These are phyloP conservation scores for Melanogrammus aeglefinus DNA, from an alignment of 2,797 vertebrate species.

Conservation along the genomic window DNA sequence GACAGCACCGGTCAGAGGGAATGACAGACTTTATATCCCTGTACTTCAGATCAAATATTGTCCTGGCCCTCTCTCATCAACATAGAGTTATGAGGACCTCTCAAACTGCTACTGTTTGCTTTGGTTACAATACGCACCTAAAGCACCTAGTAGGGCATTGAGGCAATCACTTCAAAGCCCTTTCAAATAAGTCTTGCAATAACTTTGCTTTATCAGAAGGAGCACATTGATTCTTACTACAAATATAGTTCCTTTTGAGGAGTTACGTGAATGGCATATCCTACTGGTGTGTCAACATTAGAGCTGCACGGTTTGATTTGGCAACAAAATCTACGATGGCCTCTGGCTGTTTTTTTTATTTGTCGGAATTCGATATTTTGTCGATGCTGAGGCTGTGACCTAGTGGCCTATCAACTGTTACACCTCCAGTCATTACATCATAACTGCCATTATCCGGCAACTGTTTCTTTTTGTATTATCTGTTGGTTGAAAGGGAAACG, in stretches of 20 bases:
- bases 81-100: neutral
- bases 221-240: no score
- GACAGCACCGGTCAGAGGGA: neutral
- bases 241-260: neutral
- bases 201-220: no score
- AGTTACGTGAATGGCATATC: neutral
- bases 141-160: neutral
- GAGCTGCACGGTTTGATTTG: neutral
- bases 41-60: neutral
- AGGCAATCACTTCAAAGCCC: constrained; percentile 1
- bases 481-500: no score
- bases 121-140: neutral
- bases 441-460: neutral
- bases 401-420: neutral
- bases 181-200: neutral
- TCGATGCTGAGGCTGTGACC: neutral
- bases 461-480: no score
- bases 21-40: neutral
- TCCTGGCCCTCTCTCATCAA: neutral
- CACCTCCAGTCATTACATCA: neutral
- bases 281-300: neutral
- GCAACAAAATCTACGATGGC: neutral
- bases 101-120: neutral
- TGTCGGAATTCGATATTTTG: neutral
- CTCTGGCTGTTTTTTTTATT: neutral